These are phyloP conservation scores for Apodemus sylvaticus DNA, from an alignment of 2,113 vertebrate species.

Conservation along the genomic window DNA sequence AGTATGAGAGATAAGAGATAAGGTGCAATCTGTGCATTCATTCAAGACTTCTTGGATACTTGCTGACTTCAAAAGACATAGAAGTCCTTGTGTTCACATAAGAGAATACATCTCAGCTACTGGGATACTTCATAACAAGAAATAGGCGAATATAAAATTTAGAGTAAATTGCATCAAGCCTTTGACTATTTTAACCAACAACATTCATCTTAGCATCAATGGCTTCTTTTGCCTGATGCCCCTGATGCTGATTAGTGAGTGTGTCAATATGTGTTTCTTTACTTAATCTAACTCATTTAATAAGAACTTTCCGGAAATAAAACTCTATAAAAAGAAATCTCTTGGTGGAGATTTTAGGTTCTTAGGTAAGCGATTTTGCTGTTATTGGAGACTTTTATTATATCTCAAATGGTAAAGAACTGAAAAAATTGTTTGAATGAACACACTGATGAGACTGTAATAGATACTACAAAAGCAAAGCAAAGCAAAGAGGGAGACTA, in stretches of 20 bases:
- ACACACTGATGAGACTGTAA: not conserved
- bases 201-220: not conserved
- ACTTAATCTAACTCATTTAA: not conserved
- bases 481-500: conserved; percentile 40
- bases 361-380: not conserved
- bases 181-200: not conserved
- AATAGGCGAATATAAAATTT: not conserved
- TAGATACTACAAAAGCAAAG: conserved; percentile 10
- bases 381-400: not conserved
- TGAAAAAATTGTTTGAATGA: not conserved
- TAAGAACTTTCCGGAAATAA: not conserved
- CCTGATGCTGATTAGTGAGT: not conserved
- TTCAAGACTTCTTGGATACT: not conserved
- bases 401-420: not conserved
- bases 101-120: not conserved
- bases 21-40: not conserved
- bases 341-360: not conserved
- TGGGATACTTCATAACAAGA: not conserved
- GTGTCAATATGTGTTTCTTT: not conserved
- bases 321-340: not conserved
- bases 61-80: not conserved
- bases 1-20: not conserved
- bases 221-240: not conserved
- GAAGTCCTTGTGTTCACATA: not conserved
- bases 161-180: not conserved